Base-by-base conservation (phyloP, 1,140 invertebrate genomes). In the Drosophila malerkotliana region DNA sequence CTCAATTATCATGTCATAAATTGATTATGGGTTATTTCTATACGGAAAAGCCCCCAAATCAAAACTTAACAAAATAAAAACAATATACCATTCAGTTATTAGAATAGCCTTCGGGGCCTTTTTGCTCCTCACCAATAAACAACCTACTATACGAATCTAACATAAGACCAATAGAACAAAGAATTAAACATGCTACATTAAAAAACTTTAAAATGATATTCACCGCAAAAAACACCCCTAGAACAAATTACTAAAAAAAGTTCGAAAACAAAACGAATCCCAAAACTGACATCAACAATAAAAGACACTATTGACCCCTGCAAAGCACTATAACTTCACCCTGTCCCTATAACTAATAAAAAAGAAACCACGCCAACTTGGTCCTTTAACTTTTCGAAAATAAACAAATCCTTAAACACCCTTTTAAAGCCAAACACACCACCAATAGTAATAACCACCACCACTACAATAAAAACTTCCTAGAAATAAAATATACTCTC, bases 21-120 rank as follows among this genome's bases (percentile, higher is more conserved):
- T n/a, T n/a, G n/a, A n/a, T n/a, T n/a, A n/a, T n/a, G n/a, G n/a
- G n/a, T n/a, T 54, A 54, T 34, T 26, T 6, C 24, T 61, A 12
- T 44, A 61, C 21, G 58, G 58, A 61, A 61, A 15, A 1, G 24
- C 45, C 26, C 58, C 48, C 9, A 39, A 61, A 52, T 61, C 9
- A 15, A 37, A 41, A 26, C 12, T 44, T 4, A 39, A 15, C 7
- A 52, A 30, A 44, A 39, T 61, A 9, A 44, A 28, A 60, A n/a
- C n/a, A n/a, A n/a, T n/a, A n/a, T n/a, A n/a, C n/a, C n/a, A n/a
- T n/a, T n/a, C n/a, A n/a, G n/a, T n/a, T n/a, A n/a, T n/a, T n/a
- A n/a, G n/a, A n/a, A n/a, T n/a, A n/a, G n/a, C n/a, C n/a, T n/a
- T n/a, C n/a, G n/a, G n/a, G n/a, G n/a, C n/a, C n/a, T n/a, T n/a